These are phyloP conservation scores for Brachyistius frenatus DNA, from an alignment of 2,113 vertebrate species.

Conservation along the genomic window DNA sequence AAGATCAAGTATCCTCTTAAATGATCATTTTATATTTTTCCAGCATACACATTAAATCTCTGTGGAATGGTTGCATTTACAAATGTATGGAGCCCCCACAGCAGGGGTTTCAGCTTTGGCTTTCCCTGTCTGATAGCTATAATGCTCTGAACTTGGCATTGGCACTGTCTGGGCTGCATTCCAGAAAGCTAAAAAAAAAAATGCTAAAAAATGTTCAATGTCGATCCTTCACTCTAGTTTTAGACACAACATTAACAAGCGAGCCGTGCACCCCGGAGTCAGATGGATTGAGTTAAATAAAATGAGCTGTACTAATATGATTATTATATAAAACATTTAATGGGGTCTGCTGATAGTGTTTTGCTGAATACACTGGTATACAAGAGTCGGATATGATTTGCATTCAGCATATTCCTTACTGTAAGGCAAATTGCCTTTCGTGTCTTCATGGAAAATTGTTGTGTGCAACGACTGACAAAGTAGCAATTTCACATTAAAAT, in stretches of 20 bases:
- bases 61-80: conserved; percentile 48
- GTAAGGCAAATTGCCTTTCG: conserved; percentile 49
- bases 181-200: conserved; percentile 62
- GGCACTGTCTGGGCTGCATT: conserved; percentile 67
- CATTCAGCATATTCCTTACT: conserved; percentile 55
- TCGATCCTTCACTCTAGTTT: conserved; percentile 66
- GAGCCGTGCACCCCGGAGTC: conserved; percentile 56
- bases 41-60: conserved; percentile 46
- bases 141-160: conserved; percentile 69
- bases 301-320: conserved; percentile 67
- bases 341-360: conserved; percentile 60
- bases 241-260: conserved; percentile 72
- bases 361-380: conserved; percentile 46
- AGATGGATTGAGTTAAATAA: conserved; percentile 71
- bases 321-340: conserved; percentile 68
- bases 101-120: conserved; percentile 67
- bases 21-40: conserved; percentile 58
- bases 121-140: conserved; percentile 69
- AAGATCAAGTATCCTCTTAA: conserved; percentile 48
- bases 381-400: conserved; percentile 53
- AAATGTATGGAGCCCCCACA: conserved; percentile 44
- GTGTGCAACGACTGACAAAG: conserved; percentile 53
- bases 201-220: conserved; percentile 65
- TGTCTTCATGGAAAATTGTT: conserved; percentile 60
- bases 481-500: conserved; percentile 63